Evolutionary conservation across 1,140 invertebrate species (phyloP).

Genomic region (Heliconius hermathena): DNA sequence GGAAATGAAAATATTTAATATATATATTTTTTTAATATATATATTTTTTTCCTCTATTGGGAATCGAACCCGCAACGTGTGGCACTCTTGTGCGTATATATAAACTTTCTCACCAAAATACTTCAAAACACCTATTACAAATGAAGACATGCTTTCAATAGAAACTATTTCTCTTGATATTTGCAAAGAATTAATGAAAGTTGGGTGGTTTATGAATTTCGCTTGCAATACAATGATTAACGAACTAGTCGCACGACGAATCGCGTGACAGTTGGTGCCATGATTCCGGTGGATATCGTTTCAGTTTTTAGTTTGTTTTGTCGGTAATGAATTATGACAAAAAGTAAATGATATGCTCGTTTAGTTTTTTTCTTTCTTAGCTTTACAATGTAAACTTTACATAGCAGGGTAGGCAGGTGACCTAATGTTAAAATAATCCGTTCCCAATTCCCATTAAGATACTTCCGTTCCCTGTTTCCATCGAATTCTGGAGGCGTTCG

Average conservation of each 20-base stretch:
- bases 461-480: too few relatives aligned
- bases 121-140: background rate
- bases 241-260: constrained; percentile 20
- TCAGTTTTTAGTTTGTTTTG: constrained; percentile 1
- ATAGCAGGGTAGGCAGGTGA: too few relatives aligned
- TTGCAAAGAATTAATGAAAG: constrained; percentile 23
- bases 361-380: background rate
- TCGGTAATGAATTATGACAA: background rate
- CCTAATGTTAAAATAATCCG: too few relatives aligned
- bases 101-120: background rate
- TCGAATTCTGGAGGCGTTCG: too few relatives aligned
- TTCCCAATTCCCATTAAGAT: too few relatives aligned
- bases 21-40: too few relatives aligned
- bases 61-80: too few relatives aligned
- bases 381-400: background rate
- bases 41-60: too few relatives aligned
- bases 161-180: constrained; percentile 4
- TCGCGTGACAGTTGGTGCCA: constrained; percentile 19
- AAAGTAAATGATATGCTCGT: background rate
- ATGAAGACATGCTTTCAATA: background rate
- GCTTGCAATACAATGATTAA: constrained; percentile 23
- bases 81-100: background rate
- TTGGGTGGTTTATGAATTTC: constrained; percentile 17
- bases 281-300: constrained; percentile 10
- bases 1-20: too few relatives aligned